Percentiles rank a stretch among this genome's conserved stretches.
Evolutionary conservation across 2,113 vertebrate species (phyloP).

Genomic region (Oryzias javanicus): DNA sequence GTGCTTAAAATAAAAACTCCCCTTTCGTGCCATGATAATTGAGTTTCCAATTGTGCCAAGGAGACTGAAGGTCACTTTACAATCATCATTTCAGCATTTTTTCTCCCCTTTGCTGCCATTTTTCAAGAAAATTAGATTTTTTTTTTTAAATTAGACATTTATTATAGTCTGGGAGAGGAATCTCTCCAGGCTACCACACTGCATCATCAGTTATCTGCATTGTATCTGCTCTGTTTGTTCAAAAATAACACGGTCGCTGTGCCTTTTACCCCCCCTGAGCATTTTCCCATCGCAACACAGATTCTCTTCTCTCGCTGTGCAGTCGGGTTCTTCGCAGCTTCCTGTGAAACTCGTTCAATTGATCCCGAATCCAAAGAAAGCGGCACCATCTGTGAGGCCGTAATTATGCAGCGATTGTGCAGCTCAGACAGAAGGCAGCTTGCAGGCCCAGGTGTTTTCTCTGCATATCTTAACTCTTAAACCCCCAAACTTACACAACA

Average conservation of each 20-base stretch:
- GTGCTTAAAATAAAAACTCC: conserved; percentile 61
- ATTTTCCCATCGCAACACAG: conserved; percentile 1
- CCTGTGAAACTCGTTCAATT: conserved; percentile 37
- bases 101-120: neutral
- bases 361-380: conserved; percentile 65
- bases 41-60: conserved; percentile 62
- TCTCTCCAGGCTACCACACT: too few species aligned
- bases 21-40: conserved; percentile 55
- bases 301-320: neutral
- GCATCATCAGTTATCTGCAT: too few species aligned
- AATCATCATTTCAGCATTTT: conserved; percentile 27
- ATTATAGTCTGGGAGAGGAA: neutral
- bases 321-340: conserved; percentile 2
- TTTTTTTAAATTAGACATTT: neutral
- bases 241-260: neutral
- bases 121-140: neutral
- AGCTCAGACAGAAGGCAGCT: conserved; percentile 60
- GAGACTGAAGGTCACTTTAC: conserved; percentile 61
- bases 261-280: neutral
- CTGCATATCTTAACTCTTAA: conserved; percentile 43
- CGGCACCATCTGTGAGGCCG: conserved; percentile 70
- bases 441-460: conserved; percentile 69
- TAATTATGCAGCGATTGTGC: conserved; percentile 67
- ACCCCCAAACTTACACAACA: conserved; percentile 6
- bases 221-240: neutral